phyloP scores from a whole-genome alignment of 2,888 invertebrate genomes.

The Seira musarum region DNA sequence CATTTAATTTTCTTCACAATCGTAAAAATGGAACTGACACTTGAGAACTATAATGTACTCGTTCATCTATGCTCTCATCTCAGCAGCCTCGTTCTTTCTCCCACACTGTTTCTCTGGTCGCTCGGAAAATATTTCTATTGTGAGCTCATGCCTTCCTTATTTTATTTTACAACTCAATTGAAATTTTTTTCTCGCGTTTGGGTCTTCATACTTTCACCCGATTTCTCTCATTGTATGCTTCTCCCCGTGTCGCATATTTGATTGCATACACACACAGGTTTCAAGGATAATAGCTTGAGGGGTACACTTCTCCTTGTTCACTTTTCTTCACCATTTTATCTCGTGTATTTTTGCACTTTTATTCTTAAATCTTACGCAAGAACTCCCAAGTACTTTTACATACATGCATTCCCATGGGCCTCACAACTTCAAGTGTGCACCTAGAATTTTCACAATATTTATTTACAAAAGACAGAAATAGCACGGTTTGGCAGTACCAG shows the following conservation, averaged over 20 bases:
- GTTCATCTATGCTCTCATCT: constrained; percentile 32
- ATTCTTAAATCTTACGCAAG: neutral
- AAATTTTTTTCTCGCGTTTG: constrained; percentile 48
- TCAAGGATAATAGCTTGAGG: neutral
- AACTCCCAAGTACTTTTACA: too few species aligned
- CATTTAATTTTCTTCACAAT: constrained; percentile 67
- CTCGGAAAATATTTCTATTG: constrained; percentile 54
- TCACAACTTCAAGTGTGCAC: too few species aligned
- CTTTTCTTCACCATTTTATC: neutral
- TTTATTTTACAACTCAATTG: constrained; percentile 44
- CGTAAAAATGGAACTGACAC: constrained; percentile 59
- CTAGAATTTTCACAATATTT: too few species aligned
- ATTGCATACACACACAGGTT: constrained; percentile 2
- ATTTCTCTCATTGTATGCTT: neutral
- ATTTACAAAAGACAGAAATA: too few species aligned
- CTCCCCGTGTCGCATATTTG: neutral
- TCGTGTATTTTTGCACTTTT: neutral
- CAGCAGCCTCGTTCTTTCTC: constrained; percentile 28
- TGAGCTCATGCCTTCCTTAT: constrained; percentile 17
- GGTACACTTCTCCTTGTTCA: neutral
- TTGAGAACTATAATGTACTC: constrained; percentile 58
- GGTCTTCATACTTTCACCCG: constrained; percentile 16
- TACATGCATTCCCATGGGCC: too few species aligned
- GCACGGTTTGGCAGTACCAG: too few species aligned
- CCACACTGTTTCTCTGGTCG: too few species aligned